A percentile compares a stretch with the other conserved stretches of the same genome.
These are phyloP conservation scores for Ceratina japonica DNA, from an alignment of 1,140 invertebrate genomes.

Conservation along the genomic window DNA sequence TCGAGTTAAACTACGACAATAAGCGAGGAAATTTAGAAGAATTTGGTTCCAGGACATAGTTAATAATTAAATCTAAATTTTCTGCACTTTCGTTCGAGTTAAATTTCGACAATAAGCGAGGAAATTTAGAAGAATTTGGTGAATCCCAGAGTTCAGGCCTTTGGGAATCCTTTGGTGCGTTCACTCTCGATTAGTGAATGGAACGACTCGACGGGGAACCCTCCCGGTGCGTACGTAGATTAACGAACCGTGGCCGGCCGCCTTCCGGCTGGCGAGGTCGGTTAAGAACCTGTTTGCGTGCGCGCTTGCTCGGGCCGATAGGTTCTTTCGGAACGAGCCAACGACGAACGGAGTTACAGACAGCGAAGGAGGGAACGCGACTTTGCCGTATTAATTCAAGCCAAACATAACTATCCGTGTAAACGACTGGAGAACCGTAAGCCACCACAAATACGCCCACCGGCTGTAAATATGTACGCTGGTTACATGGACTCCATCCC, in stretches of 20 bases:
- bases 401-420: constrained; percentile 61
- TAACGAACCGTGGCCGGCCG: constrained; percentile 54
- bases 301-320: constrained; percentile 42
- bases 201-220: constrained; percentile 43
- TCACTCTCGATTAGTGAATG: constrained; percentile 49
- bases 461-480: constrained; percentile 39
- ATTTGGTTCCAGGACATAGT: no score
- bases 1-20: no score
- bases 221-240: constrained; percentile 55
- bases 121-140: no score
- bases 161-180: constrained; percentile 24
- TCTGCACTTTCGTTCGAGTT: no score
- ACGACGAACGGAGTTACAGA: neutral
- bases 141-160: constrained; percentile 5
- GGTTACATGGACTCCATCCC: neutral
- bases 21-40: no score
- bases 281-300: constrained; percentile 60
- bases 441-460: constrained; percentile 43
- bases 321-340: constrained; percentile 40
- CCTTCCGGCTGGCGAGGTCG: constrained; percentile 52
- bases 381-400: constrained; percentile 49
- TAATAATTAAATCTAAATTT: no score
- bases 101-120: no score
- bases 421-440: constrained; percentile 48
- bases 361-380: neutral